These are phyloP conservation scores for Seriola dumerili DNA, from an alignment of 2,113 vertebrate species.

Conservation along the genomic window DNA sequence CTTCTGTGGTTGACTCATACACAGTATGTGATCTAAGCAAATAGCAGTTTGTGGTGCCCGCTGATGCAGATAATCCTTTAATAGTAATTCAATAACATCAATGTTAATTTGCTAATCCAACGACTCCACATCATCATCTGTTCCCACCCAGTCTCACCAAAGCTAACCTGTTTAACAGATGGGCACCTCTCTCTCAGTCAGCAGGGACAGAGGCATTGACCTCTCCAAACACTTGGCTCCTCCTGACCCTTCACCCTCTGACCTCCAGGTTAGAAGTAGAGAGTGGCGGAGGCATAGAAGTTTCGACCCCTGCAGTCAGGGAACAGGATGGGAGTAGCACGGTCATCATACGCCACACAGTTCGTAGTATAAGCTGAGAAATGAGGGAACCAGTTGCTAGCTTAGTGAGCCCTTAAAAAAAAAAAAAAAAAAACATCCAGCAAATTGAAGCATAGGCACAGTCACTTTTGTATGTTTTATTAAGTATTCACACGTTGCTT, in stretches of 20 bases:
- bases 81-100: slow-evolving; percentile 58
- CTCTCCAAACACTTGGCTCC: slow-evolving; percentile 82
- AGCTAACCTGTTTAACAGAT: slow-evolving; percentile 87
- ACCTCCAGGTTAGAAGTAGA: slow-evolving; percentile 74
- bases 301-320: slow-evolving; percentile 77
- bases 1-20: background rate
- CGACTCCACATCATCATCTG: slow-evolving; percentile 52
- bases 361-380: slow-evolving; percentile 72
- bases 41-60: background rate
- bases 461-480: slow-evolving; percentile 19
- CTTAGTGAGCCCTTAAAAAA: background rate
- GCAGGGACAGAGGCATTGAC: slow-evolving; percentile 76
- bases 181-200: slow-evolving; percentile 68
- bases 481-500: background rate
- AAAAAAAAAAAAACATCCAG: background rate
- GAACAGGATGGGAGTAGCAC: slow-evolving; percentile 51
- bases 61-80: slow-evolving; percentile 53
- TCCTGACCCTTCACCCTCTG: slow-evolving; percentile 80
- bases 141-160: slow-evolving; percentile 49
- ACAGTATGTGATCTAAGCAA: slow-evolving; percentile 16
- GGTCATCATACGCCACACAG: slow-evolving; percentile 25
- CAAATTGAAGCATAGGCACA: background rate
- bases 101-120: slow-evolving; percentile 59
- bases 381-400: slow-evolving; percentile 15
- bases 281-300: slow-evolving; percentile 62